A percentile compares a stretch with the other conserved stretches of the same genome.
Evolutionary conservation across 37 sponge, comb jelly and placozoan genomes (phyloP).

Genomic region (Haliclona indistincta): DNA sequence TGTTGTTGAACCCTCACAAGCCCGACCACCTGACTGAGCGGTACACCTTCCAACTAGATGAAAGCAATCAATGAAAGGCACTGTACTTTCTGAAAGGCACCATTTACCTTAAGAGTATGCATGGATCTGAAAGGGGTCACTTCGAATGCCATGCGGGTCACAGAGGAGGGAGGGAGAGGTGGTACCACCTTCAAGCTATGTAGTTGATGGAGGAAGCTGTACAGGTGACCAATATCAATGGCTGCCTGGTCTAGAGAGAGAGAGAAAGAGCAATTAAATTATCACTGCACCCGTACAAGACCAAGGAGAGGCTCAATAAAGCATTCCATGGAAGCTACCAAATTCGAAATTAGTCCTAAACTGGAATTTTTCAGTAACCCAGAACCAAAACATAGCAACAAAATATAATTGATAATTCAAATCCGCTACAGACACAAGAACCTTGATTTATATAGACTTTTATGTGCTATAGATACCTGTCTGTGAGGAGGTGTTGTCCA

Average conservation of each 20-base stretch:
- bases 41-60: slow-evolving; percentile 50
- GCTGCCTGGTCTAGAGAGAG: slow-evolving; percentile 26
- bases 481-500: too few relatives aligned
- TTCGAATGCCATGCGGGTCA: slow-evolving; percentile 64
- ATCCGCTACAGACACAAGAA: too few relatives aligned
- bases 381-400: too few relatives aligned
- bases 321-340: too few relatives aligned
- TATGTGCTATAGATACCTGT: too few relatives aligned
- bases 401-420: too few relatives aligned
- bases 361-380: too few relatives aligned
- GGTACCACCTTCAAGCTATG: slow-evolving; percentile 48
- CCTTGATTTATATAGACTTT: too few relatives aligned
- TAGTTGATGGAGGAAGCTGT: slow-evolving; percentile 73
- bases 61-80: too few relatives aligned
- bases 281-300: too few relatives aligned
- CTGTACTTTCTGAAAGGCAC: not conserved
- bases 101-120: slow-evolving; percentile 36
- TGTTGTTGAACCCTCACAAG: slow-evolving; percentile 59
- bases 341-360: too few relatives aligned
- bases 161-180: slow-evolving; percentile 56
- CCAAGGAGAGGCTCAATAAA: too few relatives aligned
- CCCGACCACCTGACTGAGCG: slow-evolving; percentile 40
- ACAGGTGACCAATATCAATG: slow-evolving; percentile 74
- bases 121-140: slow-evolving; percentile 66
- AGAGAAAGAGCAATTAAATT: not conserved